phyloP scores from a whole-genome alignment of 2,888 invertebrate species.

The Chrysina gloriosa region DNA sequence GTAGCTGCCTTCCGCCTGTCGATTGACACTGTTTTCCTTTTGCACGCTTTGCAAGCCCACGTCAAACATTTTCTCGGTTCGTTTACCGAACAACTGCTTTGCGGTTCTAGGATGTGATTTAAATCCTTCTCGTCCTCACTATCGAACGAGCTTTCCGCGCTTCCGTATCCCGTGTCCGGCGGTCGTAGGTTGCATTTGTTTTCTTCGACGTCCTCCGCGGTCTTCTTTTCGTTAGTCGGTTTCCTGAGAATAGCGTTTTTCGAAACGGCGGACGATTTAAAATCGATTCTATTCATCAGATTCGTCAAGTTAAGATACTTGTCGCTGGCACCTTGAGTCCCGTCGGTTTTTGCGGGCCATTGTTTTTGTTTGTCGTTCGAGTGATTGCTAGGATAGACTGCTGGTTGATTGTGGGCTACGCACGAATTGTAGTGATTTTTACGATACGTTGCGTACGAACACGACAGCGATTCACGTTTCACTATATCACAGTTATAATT shows the following conservation, averaged over 20 bases:
- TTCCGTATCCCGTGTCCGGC: constrained; percentile 59
- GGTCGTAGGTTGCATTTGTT: constrained; percentile 48
- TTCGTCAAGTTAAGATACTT: constrained; percentile 20
- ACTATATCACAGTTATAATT: constrained; percentile 21
- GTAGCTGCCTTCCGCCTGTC: constrained; percentile 98
- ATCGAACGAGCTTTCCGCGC: constrained; percentile 61
- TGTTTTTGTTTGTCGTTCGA: constrained; percentile 16
- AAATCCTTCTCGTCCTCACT: constrained; percentile 61
- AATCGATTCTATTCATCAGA: constrained; percentile 35
- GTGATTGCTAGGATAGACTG: neutral
- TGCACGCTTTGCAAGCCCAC: constrained; percentile 98
- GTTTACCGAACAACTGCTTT: constrained; percentile 58
- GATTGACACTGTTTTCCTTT: constrained; percentile 94
- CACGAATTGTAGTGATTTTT: constrained; percentile 9
- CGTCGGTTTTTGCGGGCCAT: constrained; percentile 17
- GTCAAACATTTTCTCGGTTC: constrained; percentile 84
- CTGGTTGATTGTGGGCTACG: neutral
- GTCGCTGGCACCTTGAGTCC: neutral
- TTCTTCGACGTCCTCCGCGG: constrained; percentile 33
- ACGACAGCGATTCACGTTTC: constrained; percentile 15
- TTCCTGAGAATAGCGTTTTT: neutral
- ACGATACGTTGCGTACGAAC: neutral
- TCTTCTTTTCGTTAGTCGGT: neutral
- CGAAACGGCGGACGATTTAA: neutral
- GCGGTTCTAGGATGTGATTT: constrained; percentile 65